Evolutionary conservation across 2,797 vertebrate genomes (phyloP).

Genomic region (Lemur catta): DNA sequence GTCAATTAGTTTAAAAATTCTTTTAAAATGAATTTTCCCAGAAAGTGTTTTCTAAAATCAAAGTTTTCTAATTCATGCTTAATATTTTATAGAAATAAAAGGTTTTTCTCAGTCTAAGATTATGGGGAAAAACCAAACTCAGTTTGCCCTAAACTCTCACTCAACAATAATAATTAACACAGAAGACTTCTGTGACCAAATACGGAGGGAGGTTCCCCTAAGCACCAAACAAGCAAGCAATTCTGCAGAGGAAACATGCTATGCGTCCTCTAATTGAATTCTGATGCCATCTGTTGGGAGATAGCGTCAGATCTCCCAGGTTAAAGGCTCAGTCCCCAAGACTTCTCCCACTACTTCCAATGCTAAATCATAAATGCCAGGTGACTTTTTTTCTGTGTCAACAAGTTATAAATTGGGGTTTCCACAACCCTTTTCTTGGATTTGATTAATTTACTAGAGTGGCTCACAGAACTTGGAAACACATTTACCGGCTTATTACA

Average conservation of each 20-base stretch:
- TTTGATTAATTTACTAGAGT: not conserved
- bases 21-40: not conserved
- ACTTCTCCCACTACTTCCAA: not conserved
- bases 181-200: not conserved
- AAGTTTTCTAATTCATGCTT: not conserved
- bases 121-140: not conserved
- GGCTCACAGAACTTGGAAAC: not conserved
- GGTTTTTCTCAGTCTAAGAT: not conserved
- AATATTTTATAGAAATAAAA: not conserved
- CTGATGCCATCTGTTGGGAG: not conserved
- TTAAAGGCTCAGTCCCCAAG: not conserved
- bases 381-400: not conserved
- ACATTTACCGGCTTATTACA: no score
- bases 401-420: not conserved
- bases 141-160: not conserved
- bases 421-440: not conserved
- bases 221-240: not conserved
- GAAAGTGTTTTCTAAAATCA: not conserved
- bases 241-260: not conserved
- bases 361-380: not conserved
- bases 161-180: not conserved
- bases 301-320: not conserved
- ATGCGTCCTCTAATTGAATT: not conserved
- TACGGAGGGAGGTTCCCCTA: not conserved
- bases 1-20: not conserved